phyloP scores from a whole-genome alignment of 2,888 invertebrate genomes.

The Phyto melanocephala region DNA sequence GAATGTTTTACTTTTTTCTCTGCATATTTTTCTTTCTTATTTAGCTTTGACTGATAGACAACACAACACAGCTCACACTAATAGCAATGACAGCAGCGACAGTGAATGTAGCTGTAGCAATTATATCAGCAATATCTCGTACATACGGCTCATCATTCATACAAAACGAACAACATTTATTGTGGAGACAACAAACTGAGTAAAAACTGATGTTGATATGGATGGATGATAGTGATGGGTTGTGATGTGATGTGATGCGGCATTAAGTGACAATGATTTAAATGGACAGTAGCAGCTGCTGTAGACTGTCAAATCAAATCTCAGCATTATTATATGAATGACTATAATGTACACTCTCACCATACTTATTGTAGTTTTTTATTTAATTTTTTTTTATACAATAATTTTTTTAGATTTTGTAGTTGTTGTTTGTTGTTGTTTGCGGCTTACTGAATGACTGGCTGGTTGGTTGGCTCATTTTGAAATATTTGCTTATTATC shows the following conservation, averaged over 20 bases:
- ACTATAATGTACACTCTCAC: slow-evolving; percentile 18
- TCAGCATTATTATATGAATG: slow-evolving; percentile 59
- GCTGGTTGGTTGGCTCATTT: slow-evolving; percentile 6
- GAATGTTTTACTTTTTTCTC: slow-evolving; percentile 23
- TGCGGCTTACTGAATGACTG: too few relatives aligned
- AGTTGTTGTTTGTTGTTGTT: slow-evolving; percentile 5
- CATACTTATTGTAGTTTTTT: not conserved
- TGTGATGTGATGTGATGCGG: slow-evolving; percentile 63
- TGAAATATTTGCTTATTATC: slow-evolving; percentile 62
- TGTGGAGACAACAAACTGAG: slow-evolving; percentile 43
- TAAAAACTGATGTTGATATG: slow-evolving; percentile 56
- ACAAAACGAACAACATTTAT: slow-evolving; percentile 7
- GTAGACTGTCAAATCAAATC: slow-evolving; percentile 63
- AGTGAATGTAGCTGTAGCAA: slow-evolving; percentile 14
- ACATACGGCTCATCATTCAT: slow-evolving; percentile 3
- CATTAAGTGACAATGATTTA: slow-evolving; percentile 67
- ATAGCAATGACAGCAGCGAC: not conserved
- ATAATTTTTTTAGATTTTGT: not conserved
- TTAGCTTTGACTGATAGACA: slow-evolving; percentile 31
- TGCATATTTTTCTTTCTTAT: slow-evolving; percentile 10
- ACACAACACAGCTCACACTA: slow-evolving; percentile 7
- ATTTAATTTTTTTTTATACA: not conserved
- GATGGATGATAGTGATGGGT: slow-evolving; percentile 61
- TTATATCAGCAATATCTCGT: slow-evolving; percentile 34
- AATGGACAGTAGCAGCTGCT: slow-evolving; percentile 67